These are phyloP conservation scores for Mayetiola destructor DNA, from an alignment of 2,888 invertebrate species.

Conservation along the genomic window DNA sequence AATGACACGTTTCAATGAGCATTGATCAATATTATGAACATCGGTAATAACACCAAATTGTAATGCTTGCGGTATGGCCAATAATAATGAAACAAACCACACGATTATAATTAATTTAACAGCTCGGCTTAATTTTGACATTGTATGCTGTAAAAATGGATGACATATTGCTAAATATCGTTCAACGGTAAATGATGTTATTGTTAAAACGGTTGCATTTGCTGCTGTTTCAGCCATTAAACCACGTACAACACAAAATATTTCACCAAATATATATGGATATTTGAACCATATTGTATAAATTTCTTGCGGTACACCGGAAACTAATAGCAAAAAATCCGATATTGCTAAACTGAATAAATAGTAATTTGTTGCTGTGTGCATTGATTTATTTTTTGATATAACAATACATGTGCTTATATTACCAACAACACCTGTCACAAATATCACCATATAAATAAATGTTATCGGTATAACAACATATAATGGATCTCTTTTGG, in stretches of 20 bases:
- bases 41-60: constrained; percentile 57
- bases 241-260: constrained; percentile 63
- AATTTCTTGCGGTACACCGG: constrained; percentile 70
- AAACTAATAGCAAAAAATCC: constrained; percentile 58
- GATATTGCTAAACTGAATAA: constrained; percentile 74
- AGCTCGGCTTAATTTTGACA: constrained; percentile 70
- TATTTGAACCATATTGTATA: constrained; percentile 63
- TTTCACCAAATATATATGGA: constrained; percentile 63
- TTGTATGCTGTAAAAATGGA: constrained; percentile 54
- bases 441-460: constrained; percentile 57
- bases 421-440: constrained; percentile 68
- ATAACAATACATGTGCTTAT: constrained; percentile 75
- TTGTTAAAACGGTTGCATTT: constrained; percentile 62
- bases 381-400: constrained; percentile 66
- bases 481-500: constrained; percentile 41
- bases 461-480: constrained; percentile 59
- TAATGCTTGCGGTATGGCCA: constrained; percentile 64
- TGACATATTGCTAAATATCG: constrained; percentile 49
- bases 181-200: constrained; percentile 74
- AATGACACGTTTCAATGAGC: constrained; percentile 31
- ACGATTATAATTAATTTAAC: constrained; percentile 58
- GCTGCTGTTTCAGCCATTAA: constrained; percentile 67
- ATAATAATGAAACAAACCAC: constrained; percentile 61
- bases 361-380: constrained; percentile 67
- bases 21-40: constrained; percentile 27